phyloP scores from a whole-genome alignment of 2,888 invertebrate genomes.

The Phalangium opilio region DNA sequence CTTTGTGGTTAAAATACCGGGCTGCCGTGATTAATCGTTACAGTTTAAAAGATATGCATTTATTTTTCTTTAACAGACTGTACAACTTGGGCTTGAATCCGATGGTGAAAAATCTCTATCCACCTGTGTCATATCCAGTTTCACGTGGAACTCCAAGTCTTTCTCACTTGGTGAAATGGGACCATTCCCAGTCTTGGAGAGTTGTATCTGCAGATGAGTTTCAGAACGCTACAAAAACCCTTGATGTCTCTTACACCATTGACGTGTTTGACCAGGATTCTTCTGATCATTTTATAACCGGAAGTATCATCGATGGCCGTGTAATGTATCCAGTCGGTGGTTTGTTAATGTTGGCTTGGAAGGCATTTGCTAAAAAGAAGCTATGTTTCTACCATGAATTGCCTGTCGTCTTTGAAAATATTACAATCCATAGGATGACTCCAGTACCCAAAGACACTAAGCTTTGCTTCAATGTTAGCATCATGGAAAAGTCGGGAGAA shows the following conservation, averaged over 20 bases:
- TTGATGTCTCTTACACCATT: slow-evolving; percentile 53
- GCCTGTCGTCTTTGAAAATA: slow-evolving; percentile 72
- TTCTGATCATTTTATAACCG: slow-evolving; percentile 44
- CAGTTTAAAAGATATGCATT: too few species aligned
- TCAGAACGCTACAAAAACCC: slow-evolving; percentile 55
- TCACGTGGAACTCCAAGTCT: slow-evolving; percentile 81
- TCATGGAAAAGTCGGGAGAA: slow-evolving; percentile 64
- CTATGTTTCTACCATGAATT: slow-evolving; percentile 42
- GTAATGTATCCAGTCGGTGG: slow-evolving; percentile 38
- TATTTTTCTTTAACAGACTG: slow-evolving; percentile 38
- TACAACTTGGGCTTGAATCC: slow-evolving; percentile 68
- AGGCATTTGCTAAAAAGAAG: slow-evolving; percentile 41
- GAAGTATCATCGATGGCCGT: slow-evolving; percentile 43
- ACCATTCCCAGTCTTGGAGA: slow-evolving; percentile 75
- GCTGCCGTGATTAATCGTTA: too few species aligned
- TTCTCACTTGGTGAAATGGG: slow-evolving; percentile 74
- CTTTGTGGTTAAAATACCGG: too few species aligned
- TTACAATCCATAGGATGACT: slow-evolving; percentile 82
- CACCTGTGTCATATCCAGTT: slow-evolving; percentile 65
- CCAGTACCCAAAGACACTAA: slow-evolving; percentile 54
- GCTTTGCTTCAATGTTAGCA: too few species aligned
- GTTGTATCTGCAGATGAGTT: slow-evolving; percentile 50
- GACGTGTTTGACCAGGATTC: slow-evolving; percentile 35
- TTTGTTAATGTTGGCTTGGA: slow-evolving; percentile 54
- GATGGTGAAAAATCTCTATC: slow-evolving; percentile 53